Evolutionary conservation across 2,888 invertebrate species (phyloP), one percentile per base, ranked within the genome.

Genomic region (Tachina lurida): DNA sequence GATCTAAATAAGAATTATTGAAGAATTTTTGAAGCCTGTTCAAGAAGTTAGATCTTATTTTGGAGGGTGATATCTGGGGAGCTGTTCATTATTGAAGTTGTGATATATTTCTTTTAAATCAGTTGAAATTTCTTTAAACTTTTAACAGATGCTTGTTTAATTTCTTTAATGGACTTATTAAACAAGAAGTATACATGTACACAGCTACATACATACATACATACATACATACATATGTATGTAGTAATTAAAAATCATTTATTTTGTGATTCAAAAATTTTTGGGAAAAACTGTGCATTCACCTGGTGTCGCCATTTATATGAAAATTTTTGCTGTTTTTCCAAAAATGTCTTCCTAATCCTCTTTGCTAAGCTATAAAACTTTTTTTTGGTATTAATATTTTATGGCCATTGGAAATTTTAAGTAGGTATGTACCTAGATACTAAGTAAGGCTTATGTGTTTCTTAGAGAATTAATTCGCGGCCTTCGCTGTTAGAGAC

Each of bases 171-270:
- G 5, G 5, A 31, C 7, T 31, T 31, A 31, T 31, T 31, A 7
- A 7, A 31, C 31, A 31, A 3, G 31, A 0, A 22, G 1, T 4
- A 4, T 4, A 31, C 31, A 0, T 31, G 0, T 31, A 31, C 31
- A 3, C 4, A 31, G 2, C 3, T 31, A 31, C 31, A 31, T 31
- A 31, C 31, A 3, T 31, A 31, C 4, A 4, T 31, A 31, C 31
- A 31, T 31, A 31, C 4, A 3, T 22, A 22, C 3, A 4, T 31
- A 31, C 31, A 31, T 31, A 22, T 22, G 2, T 22, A 31, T 76
- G 45, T 3, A 9, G 63, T 65, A 56, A 65, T 76, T 76, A 76
- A 65, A 65, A 76, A 56, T 17, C 54, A 76, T 56, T 76, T 76
- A 65, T 7, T 0, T 31, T 3, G 43, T 65, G 17, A 39, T 56